Percentiles rank a stretch among this genome's conserved stretches.
Conservation (phyloP, 2,888 invertebrate genomes). For the Drosophila antonietae region DNA sequence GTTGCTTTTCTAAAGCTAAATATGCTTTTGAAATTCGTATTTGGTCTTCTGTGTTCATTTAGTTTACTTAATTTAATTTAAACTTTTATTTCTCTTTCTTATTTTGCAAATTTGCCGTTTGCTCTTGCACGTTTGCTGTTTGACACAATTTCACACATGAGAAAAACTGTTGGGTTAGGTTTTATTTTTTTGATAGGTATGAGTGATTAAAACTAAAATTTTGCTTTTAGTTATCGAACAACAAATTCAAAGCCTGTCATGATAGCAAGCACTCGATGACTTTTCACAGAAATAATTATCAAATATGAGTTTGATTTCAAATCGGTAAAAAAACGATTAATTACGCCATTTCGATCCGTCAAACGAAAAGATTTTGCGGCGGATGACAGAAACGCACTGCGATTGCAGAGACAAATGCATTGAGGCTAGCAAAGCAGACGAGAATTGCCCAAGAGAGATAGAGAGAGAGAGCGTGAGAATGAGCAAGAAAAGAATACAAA, state of each 20-base stretch:
- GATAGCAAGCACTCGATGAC: constrained; percentile 3
- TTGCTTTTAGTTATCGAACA: constrained; percentile 26
- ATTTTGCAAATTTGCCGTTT: neutral
- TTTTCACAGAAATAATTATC: neutral
- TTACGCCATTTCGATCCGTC: constrained; percentile 15
- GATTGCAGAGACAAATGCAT: constrained; percentile 14
- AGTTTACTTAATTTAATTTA: neutral
- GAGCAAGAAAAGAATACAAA: neutral
- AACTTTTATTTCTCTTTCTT: neutral
- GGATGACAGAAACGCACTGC: constrained; percentile 41
- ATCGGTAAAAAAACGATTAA: neutral
- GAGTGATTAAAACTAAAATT: constrained; percentile 26
- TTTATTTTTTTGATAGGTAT: neutral
- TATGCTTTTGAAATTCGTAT: neutral
- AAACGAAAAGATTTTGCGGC: constrained; percentile 9
- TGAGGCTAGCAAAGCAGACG: neutral
- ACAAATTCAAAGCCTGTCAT: constrained; percentile 15
- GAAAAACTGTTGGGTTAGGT: constrained; percentile 6
- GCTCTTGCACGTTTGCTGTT: constrained; percentile 6
- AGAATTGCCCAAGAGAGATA: neutral
- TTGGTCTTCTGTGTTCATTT: constrained; percentile 1
- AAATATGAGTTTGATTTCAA: neutral
- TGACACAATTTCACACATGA: constrained; percentile 18
- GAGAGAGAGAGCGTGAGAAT: constrained; percentile 1
- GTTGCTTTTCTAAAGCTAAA: neutral